These are phyloP conservation scores for Dendrolimus kikuchii DNA, from an alignment of 1,140 invertebrate species.

Conservation along the genomic window DNA sequence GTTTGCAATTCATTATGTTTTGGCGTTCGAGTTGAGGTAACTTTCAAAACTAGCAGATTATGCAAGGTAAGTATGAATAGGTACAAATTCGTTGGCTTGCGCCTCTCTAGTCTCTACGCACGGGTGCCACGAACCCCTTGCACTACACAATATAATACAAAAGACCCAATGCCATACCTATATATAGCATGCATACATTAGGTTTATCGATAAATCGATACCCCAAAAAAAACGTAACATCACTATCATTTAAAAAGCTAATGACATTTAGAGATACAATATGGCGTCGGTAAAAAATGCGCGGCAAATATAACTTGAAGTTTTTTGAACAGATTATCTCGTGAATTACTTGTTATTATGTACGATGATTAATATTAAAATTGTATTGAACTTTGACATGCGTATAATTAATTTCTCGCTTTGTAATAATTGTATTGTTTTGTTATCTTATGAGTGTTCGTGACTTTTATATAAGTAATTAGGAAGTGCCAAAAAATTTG, in stretches of 20 bases:
- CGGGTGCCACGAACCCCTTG: too few species aligned
- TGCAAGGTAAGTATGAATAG: too few species aligned
- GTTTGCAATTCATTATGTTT: too few species aligned
- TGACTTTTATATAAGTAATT: neutral
- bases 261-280: constrained; percentile 48
- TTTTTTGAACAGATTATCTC: constrained; percentile 18
- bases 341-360: constrained; percentile 9
- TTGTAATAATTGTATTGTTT: constrained; percentile 1
- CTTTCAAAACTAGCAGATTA: too few species aligned
- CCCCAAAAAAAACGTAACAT: neutral
- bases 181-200: too few species aligned
- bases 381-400: constrained; percentile 13
- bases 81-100: too few species aligned
- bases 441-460: neutral
- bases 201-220: too few species aligned
- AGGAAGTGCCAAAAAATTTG: too few species aligned
- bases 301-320: constrained; percentile 21
- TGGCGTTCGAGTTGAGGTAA: too few species aligned
- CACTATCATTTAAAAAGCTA: constrained; percentile 40
- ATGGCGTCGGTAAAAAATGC: constrained; percentile 33
- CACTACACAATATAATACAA: too few species aligned
- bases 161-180: too few species aligned
- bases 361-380: constrained; percentile 12
- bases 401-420: neutral
- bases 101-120: too few species aligned